These are phyloP conservation scores for Corythoichthys intestinalis DNA, from an alignment of 2,113 vertebrate species.

Conservation along the genomic window DNA sequence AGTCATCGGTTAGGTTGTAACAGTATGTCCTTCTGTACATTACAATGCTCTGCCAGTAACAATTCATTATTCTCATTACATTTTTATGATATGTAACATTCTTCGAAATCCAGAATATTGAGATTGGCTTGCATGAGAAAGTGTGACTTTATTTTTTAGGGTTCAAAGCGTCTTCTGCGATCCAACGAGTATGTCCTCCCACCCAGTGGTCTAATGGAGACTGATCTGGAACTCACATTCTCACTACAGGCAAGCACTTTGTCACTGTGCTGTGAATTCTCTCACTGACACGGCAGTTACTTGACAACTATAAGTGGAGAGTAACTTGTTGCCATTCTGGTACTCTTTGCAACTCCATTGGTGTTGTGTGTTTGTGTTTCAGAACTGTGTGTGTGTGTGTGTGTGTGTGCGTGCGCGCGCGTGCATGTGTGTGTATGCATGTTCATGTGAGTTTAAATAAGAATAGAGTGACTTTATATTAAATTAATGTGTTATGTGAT, in stretches of 20 bases:
- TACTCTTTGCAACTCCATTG: neutral
- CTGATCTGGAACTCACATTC: slow-evolving; percentile 78
- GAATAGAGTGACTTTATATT: neutral
- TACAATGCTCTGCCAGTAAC: neutral
- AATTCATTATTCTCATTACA: neutral
- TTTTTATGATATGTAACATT: neutral
- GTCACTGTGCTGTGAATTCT: slow-evolving; percentile 39
- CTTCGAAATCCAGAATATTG: neutral
- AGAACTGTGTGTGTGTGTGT: neutral
- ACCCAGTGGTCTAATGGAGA: slow-evolving; percentile 78
- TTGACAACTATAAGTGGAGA: slow-evolving; percentile 20
- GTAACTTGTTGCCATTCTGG: slow-evolving; percentile 11
- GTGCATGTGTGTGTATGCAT: slow-evolving; percentile 1
- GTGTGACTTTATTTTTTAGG: slow-evolving; percentile 53
- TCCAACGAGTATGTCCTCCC: slow-evolving; percentile 78
- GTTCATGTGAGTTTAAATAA: neutral
- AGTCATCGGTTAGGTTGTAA: slow-evolving; percentile 10
- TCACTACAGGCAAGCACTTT: slow-evolving; percentile 72
- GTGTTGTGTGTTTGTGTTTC: neutral
- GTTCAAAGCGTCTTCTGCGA: slow-evolving; percentile 77
- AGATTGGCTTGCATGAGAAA: slow-evolving; percentile 5
- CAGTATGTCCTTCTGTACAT: neutral
- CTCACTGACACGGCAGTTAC: slow-evolving; percentile 20
- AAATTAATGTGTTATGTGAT: neutral
- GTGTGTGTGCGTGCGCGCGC: too few relatives aligned